A percentile compares a stretch with the other conserved stretches of the same genome.
These are phyloP conservation scores for Diarsia brunnea DNA, from an alignment of 2,888 invertebrate genomes.

Conservation along the genomic window DNA sequence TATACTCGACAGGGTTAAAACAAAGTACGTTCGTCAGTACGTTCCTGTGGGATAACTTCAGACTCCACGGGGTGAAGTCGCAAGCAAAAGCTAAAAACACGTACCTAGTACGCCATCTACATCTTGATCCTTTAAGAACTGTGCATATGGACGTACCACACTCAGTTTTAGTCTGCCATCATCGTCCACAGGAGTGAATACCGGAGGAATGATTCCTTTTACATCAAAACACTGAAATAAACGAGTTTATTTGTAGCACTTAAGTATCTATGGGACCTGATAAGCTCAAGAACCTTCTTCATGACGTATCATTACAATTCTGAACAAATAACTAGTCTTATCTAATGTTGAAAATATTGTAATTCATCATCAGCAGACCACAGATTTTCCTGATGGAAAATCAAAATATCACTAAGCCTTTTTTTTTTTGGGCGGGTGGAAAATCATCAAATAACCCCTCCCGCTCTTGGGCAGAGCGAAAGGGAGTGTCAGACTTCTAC, in stretches of 20 bases:
- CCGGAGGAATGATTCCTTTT: constrained; percentile 46
- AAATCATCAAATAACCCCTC: no score
- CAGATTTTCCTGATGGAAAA: not conserved
- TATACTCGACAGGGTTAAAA: no score
- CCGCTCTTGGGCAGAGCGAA: no score
- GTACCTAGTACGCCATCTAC: constrained; percentile 56
- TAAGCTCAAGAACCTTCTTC: not conserved
- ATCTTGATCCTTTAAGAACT: constrained; percentile 37
- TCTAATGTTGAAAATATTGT: not conserved
- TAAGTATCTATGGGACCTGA: not conserved
- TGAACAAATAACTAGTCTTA: not conserved
- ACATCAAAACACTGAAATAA: constrained; percentile 22
- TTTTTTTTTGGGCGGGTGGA: no score
- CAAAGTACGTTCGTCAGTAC: no score
- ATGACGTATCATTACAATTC: not conserved
- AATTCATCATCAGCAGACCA: no score
- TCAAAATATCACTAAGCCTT: no score
- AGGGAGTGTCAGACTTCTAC: no score
- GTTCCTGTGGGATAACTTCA: no score
- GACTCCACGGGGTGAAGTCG: no score
- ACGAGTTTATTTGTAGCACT: not conserved
- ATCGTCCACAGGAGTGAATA: constrained; percentile 58
- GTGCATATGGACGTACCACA: constrained; percentile 53
- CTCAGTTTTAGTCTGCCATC: constrained; percentile 39
- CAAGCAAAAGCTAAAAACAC: constrained; percentile 11